Conservation (phyloP, 2,888 invertebrate genomes). For the Molorchus minor region DNA sequence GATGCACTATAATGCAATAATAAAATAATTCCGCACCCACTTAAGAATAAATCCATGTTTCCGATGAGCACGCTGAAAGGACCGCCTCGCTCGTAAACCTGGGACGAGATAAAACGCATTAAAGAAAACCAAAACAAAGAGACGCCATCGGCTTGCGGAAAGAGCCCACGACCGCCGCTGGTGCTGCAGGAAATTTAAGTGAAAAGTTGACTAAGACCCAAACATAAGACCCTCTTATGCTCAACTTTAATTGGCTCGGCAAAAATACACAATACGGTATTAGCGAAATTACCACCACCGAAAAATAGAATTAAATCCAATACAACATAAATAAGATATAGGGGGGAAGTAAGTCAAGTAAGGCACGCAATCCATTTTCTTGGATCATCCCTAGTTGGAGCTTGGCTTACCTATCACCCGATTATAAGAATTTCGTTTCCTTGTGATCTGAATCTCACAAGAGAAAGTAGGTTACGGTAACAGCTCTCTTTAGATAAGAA, state of each 20-base stretch:
- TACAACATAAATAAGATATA: not conserved
- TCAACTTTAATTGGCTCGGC: slow-evolving; percentile 42
- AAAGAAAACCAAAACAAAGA: slow-evolving; percentile 58
- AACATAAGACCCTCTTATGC: slow-evolving; percentile 39
- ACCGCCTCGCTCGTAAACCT: slow-evolving; percentile 1
- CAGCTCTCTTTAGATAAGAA: no score
- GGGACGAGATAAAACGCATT: slow-evolving; percentile 24
- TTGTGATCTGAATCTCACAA: no score
- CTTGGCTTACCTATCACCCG: no score
- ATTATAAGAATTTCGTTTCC: no score
- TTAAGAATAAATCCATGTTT: slow-evolving; percentile 29
- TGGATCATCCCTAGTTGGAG: no score
- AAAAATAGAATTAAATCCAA: slow-evolving; percentile 6
- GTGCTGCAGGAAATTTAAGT: slow-evolving; percentile 58
- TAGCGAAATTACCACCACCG: slow-evolving; percentile 14
- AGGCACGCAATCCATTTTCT: not conserved
- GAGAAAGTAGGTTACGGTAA: no score
- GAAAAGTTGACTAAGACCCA: slow-evolving; percentile 56
- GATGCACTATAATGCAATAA: not conserved
- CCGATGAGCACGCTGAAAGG: slow-evolving; percentile 19
- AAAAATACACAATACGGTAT: slow-evolving; percentile 32
- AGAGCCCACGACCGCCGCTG: slow-evolving; percentile 50
- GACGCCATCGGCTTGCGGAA: slow-evolving; percentile 56
- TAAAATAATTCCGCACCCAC: slow-evolving; percentile 29
- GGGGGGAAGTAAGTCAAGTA: not conserved